Conservation (phyloP, 2,113 vertebrate genomes). For the Dipodomys spectabilis region DNA sequence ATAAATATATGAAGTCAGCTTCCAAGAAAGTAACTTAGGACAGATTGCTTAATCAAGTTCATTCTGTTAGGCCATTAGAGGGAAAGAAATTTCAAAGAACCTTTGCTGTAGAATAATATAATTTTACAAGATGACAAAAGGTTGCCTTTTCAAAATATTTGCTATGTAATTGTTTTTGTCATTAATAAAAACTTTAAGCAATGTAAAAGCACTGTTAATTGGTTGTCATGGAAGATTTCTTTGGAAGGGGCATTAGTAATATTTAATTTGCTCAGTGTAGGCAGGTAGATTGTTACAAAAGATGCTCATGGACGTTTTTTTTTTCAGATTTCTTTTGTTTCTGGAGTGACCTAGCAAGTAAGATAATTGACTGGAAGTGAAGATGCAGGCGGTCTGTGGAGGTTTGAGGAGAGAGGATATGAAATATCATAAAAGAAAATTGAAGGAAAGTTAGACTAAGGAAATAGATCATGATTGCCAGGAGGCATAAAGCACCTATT, state of each 20-base stretch:
- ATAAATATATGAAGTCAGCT: constrained; percentile 11
- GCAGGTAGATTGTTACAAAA: background rate
- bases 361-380: background rate
- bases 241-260: background rate
- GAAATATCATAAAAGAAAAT: background rate
- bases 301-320: background rate
- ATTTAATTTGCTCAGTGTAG: background rate
- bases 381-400: background rate
- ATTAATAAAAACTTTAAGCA: background rate
- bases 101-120: background rate
- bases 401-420: background rate
- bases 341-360: background rate
- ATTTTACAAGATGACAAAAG: background rate
- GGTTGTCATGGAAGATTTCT: background rate
- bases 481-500: background rate
- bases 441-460: background rate
- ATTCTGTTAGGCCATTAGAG: background rate
- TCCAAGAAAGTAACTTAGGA: constrained; percentile 21
- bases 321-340: background rate
- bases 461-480: background rate
- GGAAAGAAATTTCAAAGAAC: background rate
- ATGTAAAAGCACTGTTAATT: background rate
- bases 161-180: background rate
- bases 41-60: background rate
- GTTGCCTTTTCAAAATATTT: constrained; percentile 2